Conservation (phyloP, 2,113 vertebrate genomes). For the Ammodytes marinus region DNA sequence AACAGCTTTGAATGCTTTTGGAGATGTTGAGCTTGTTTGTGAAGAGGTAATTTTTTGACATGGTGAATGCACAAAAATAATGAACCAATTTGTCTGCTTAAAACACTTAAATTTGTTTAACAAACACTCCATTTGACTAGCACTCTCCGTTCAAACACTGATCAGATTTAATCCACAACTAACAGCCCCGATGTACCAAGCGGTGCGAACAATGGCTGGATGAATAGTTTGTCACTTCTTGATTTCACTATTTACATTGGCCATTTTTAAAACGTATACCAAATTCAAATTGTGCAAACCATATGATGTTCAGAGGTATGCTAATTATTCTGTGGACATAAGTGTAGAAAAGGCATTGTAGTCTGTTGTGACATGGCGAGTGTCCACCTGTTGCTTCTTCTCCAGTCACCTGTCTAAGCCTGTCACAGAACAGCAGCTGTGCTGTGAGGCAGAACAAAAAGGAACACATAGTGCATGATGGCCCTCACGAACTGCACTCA, state of each 20-base stretch:
- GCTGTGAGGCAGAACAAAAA: slow-evolving; percentile 45
- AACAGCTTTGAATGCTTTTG: slow-evolving; percentile 3
- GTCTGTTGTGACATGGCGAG: slow-evolving; percentile 37
- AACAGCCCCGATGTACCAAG: background rate
- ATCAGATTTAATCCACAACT: slow-evolving; percentile 46
- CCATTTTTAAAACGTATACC: background rate
- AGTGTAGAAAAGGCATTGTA: background rate
- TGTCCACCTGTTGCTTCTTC: slow-evolving; percentile 52
- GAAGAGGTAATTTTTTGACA: slow-evolving; percentile 43
- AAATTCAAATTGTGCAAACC: background rate
- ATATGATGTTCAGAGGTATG: slow-evolving; percentile 7
- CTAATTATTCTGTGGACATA: slow-evolving; percentile 46
- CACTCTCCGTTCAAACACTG: slow-evolving; percentile 11
- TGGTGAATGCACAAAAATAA: slow-evolving; percentile 70
- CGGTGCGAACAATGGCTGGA: background rate
- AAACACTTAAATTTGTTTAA: slow-evolving; percentile 30
- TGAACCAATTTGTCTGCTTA: slow-evolving; percentile 51
- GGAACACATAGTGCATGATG: slow-evolving; percentile 30
- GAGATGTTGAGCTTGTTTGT: slow-evolving; percentile 43
- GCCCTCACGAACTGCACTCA: slow-evolving; percentile 21
- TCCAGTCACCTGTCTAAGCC: slow-evolving; percentile 46
- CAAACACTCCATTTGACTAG: slow-evolving; percentile 26
- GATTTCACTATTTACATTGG: background rate
- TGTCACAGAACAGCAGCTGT: slow-evolving; percentile 53
- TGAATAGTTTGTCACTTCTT: slow-evolving; percentile 6